Percentiles rank a stretch among this genome's conserved stretches.
Evolutionary conservation across 2,797 vertebrate genomes (phyloP).

Genomic region (Peromyscus aztecus): DNA sequence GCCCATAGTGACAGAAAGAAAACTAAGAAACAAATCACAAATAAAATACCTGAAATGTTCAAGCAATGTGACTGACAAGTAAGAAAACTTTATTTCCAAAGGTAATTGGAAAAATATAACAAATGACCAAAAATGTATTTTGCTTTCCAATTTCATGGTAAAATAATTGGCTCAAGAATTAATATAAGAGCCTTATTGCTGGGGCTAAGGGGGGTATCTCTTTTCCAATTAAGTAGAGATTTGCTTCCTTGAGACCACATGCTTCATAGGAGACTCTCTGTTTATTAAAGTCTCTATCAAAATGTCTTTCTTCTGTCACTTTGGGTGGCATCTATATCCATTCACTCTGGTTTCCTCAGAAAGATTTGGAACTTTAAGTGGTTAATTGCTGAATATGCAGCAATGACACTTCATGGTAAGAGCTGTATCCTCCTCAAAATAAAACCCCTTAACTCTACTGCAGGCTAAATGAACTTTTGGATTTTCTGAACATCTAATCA

Average conservation of each 20-base stretch:
- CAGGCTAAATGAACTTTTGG: not conserved
- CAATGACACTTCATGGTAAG: not conserved
- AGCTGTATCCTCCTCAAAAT: not conserved
- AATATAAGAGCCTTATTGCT: not conserved
- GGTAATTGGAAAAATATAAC: not conserved
- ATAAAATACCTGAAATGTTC: not conserved
- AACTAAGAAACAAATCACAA: not conserved
- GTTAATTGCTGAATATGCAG: not conserved
- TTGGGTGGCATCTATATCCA: not conserved
- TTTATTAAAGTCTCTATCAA: not conserved
- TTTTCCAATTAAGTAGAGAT: not conserved
- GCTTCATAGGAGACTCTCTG: not conserved
- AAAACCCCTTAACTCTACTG: not conserved
- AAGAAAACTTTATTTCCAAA: conserved; percentile 1
- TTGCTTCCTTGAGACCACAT: not conserved
- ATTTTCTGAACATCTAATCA: not conserved
- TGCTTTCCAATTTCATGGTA: not conserved
- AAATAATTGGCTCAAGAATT: not conserved
- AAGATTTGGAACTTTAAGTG: not conserved
- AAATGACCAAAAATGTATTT: not conserved
- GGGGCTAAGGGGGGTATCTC: rapidly evolving
- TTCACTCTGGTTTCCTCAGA: not conserved
- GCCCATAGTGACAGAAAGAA: not conserved
- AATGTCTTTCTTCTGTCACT: not conserved
- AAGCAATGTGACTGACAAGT: not conserved